Base-by-base conservation (phyloP, 2,888 invertebrate genomes). In the Cyaniris semiargus region DNA sequence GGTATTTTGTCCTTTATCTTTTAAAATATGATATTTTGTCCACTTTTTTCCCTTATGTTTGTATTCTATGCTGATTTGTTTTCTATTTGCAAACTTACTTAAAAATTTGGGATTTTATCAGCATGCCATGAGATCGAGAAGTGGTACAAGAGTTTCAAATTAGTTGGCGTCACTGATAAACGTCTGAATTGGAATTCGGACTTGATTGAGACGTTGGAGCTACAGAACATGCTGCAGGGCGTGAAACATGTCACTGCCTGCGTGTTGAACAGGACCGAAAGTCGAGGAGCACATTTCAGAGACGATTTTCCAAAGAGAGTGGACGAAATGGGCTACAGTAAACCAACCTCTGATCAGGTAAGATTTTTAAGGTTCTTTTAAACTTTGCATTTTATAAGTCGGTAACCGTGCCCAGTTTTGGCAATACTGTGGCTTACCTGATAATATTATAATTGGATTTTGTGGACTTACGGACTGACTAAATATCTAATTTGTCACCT, bases 211-310 rank as follows among this genome's bases (percentile, higher is more conserved):
- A 96, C 98, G 0, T 91, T 99, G 76, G 99, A 99, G 89, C 94
- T 99, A 78, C 99, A 99, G 94, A 99, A 99, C 89, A 95, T 99
- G 86, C 95, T 99, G 94, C 92, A 98, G 76, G 96, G 97, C 84
- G 98, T 99, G 0, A 93, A 97, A 81, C 98, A 98, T 81, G 90
- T 92, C 10, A 98, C 99, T 78, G 95, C 96, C 38, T 96, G 95
- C 5, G 99, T 99, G 1, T 97, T 97, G 88, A 97, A 97, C 82
- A 95, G 99, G 71, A 98, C 97, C 81, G 99, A 99, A 91, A 98
- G 98, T 77, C 96, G 99, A 79, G 99, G 99, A n/a, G 99, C 99
- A 3, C 99, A 99, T 89, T 98, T 98, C 60, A 95, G 99, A 77
- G 99, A 99, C 88, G 99, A 99, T 90, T 99, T 95, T 88, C 97